Conservation (phyloP, 2,888 invertebrate species). For the Luperina nickerlii region DNA sequence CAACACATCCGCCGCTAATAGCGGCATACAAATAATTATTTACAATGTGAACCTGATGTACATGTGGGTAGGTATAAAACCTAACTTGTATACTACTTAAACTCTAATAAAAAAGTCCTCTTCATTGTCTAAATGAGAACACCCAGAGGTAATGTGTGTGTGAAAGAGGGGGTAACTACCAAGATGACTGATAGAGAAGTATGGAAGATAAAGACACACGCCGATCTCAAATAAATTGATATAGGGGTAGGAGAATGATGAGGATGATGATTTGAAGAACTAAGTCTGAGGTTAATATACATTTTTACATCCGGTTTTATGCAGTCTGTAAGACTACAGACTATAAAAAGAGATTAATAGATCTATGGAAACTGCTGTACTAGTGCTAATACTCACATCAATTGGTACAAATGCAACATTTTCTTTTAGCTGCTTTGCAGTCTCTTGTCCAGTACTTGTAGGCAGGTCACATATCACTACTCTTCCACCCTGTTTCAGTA, state of each 20-base stretch:
- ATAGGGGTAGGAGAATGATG: neutral
- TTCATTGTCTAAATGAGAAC: no score
- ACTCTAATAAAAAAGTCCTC: no score
- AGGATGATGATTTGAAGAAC: neutral
- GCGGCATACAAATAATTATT: no score
- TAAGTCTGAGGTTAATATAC: neutral
- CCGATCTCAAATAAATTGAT: neutral
- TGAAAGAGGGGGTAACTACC: neutral
- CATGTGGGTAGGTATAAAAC: no score
- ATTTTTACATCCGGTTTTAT: neutral
- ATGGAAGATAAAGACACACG: neutral
- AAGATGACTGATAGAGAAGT: neutral
- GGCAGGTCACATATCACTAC: constrained; percentile 98
- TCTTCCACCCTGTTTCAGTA: constrained; percentile 95
- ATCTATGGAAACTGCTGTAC: neutral
- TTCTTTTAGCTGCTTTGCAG: constrained; percentile 94
- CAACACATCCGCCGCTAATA: no score
- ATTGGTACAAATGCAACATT: constrained; percentile 95
- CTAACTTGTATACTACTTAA: no score
- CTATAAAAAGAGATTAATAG: no score
- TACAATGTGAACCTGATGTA: no score
- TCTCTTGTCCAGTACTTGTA: constrained; percentile 94
- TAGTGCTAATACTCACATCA: constrained; percentile 91
- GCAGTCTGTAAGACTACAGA: no score
- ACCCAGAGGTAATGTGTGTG: no score